Base-by-base conservation (phyloP, 2,888 invertebrate genomes). In the Philonicus albiceps region DNA sequence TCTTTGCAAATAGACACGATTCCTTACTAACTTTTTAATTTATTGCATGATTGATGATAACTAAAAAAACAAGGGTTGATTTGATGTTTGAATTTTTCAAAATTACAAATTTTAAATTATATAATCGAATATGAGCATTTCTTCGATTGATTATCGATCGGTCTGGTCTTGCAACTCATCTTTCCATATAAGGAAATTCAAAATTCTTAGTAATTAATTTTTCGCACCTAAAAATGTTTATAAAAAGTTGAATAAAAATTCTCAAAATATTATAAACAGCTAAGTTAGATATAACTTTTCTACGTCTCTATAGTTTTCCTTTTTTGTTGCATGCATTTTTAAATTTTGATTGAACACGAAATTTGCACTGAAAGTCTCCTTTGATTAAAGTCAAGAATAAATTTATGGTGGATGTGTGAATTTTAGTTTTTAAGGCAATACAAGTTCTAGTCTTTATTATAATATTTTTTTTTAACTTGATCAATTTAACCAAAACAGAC, bases 331-430 rank as follows among this genome's bases (percentile, higher is more conserved):
- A 49, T n/a, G 49, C 49, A n/a, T 49, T 1, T n/a, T 49, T 16
- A 49, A 49, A 6, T 6, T 31, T 34, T 55, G 55, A 53, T 53
- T 81, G 53, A 53, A 81, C 80, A 81, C 80, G 80, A 31, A 81
- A 81, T 81, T 81, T 81, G 80, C 80, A 81, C 53, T 81, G n/a
- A 80, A 80, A 55, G 49, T 49, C 49, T n/a, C n/a, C 49, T 81
- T 81, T 81, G 43, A 19, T 37, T 22, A 76, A 30, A n/a, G 80
- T 22, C 4, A 76, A 76, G 34, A 37, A 75, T 19, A 75, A 31
- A n/a, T n/a, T 75, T 75, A 49, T 49, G 49, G 49, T 49, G 49
- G 16, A 49, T 49, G 49, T n/a, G 7, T 49, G 49, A 16, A 49
- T 49, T 49, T 49, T 49, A 19, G 30, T 19, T 73, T 31, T 73